A percentile compares a stretch with the other conserved stretches of the same genome.
phyloP scores from a whole-genome alignment of 2,888 invertebrate genomes.

The Drosophila borborema region DNA sequence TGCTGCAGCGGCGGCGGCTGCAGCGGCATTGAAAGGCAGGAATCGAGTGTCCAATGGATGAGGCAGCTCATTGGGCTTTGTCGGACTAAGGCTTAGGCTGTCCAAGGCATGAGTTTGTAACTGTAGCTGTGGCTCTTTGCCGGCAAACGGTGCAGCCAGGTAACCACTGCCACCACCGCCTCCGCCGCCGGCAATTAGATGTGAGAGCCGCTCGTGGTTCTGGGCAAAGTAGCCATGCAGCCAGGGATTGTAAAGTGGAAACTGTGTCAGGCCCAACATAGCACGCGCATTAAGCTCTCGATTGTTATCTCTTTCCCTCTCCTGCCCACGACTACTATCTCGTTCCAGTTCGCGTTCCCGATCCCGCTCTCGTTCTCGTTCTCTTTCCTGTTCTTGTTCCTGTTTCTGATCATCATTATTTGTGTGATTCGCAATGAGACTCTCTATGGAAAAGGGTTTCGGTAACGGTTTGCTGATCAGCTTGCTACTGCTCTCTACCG shows the following conservation, averaged over 20 bases:
- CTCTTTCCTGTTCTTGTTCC: not conserved
- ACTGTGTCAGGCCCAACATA: constrained; percentile 82
- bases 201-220: constrained; percentile 84
- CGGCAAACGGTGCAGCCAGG: constrained; percentile 51
- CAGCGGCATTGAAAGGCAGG: constrained; percentile 65
- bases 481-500: constrained; percentile 37
- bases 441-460: constrained; percentile 85
- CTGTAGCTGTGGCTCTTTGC: constrained; percentile 46
- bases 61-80: constrained; percentile 52
- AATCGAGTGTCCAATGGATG: constrained; percentile 75
- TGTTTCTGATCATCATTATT: constrained; percentile 20
- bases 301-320: constrained; percentile 37
- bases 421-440: constrained; percentile 83
- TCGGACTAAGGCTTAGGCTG: constrained; percentile 33
- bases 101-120: constrained; percentile 61
- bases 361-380: not conserved
- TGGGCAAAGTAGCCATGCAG: constrained; percentile 85
- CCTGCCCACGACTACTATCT: not conserved
- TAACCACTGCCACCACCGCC: constrained; percentile 45
- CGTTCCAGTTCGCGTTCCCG: not conserved
- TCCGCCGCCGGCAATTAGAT: constrained; percentile 79
- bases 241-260: constrained; percentile 85
- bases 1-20: constrained; percentile 43
- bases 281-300: constrained; percentile 78
- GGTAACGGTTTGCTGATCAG: constrained; percentile 76